A percentile compares a stretch with the other conserved stretches of the same genome.
Evolutionary conservation across 1,140 invertebrate genomes (phyloP).

Genomic region (Papilio glaucus): DNA sequence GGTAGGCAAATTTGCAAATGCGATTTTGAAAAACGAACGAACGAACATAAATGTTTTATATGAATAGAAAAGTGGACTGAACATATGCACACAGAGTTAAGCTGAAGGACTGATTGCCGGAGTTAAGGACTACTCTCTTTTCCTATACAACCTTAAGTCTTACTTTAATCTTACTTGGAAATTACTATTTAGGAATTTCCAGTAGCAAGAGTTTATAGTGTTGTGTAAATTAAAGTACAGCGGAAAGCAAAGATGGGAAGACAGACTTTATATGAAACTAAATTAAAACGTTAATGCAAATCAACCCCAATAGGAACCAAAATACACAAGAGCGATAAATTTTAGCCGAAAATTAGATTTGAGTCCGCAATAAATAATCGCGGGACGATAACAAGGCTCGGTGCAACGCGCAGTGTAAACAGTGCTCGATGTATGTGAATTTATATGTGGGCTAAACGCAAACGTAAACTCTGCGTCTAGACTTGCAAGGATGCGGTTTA

Average conservation of each 20-base stretch:
- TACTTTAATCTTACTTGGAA: too few relatives aligned
- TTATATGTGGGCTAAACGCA: constrained; percentile 22
- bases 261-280: neutral
- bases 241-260: neutral
- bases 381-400: constrained; percentile 35
- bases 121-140: too few relatives aligned
- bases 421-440: constrained; percentile 26
- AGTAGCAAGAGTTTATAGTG: too few relatives aligned
- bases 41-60: too few relatives aligned
- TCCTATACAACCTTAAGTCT: too few relatives aligned
- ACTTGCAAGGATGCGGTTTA: constrained; percentile 9
- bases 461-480: constrained; percentile 18
- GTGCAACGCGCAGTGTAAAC: constrained; percentile 31
- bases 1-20: too few relatives aligned
- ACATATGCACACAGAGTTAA: too few relatives aligned
- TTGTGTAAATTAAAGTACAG: too few relatives aligned
- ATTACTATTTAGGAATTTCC: too few relatives aligned
- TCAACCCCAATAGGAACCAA: constrained; percentile 28
- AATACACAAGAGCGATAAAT: constrained; percentile 34
- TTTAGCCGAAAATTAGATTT: constrained; percentile 28
- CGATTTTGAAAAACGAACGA: too few relatives aligned
- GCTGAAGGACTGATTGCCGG: too few relatives aligned
- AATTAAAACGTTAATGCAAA: neutral
- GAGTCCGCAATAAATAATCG: constrained; percentile 36
- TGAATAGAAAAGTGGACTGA: too few relatives aligned